Conservation (phyloP, 2,113 vertebrate species). For the Ammospiza caudacuta region DNA sequence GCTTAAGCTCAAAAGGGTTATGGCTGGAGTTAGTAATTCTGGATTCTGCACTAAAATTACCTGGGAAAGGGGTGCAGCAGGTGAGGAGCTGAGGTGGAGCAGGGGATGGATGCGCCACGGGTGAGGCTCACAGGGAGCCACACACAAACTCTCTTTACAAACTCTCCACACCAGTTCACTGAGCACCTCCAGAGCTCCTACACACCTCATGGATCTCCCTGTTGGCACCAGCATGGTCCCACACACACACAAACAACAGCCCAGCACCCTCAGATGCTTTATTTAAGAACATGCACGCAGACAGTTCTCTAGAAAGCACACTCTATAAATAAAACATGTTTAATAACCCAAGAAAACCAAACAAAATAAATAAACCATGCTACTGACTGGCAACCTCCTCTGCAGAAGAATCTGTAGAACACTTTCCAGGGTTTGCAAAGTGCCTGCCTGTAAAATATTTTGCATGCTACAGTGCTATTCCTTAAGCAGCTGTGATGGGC, state of each 20-base stretch:
- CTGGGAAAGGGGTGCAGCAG: background rate
- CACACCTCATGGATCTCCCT: background rate
- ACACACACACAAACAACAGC: background rate
- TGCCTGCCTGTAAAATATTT: background rate
- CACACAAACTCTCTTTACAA: too few relatives aligned
- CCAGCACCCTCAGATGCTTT: background rate
- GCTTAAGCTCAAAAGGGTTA: background rate
- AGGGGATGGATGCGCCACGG: background rate
- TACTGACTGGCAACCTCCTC: background rate
- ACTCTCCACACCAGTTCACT: background rate
- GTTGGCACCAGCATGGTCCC: background rate
- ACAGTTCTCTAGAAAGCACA: constrained; percentile 26
- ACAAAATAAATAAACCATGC: constrained; percentile 55
- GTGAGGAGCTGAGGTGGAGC: background rate
- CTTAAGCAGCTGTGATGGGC: background rate
- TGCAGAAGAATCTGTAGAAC: background rate
- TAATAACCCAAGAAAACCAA: constrained; percentile 56
- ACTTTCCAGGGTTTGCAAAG: background rate
- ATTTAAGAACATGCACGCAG: background rate
- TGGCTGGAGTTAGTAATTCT: background rate
- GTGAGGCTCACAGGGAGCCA: background rate
- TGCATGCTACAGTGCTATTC: background rate
- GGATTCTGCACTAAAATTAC: background rate
- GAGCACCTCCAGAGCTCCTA: background rate
- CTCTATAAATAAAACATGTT: constrained; percentile 41